phyloP scores from a whole-genome alignment of 2,888 invertebrate species.

The Latrodectus elegans region DNA sequence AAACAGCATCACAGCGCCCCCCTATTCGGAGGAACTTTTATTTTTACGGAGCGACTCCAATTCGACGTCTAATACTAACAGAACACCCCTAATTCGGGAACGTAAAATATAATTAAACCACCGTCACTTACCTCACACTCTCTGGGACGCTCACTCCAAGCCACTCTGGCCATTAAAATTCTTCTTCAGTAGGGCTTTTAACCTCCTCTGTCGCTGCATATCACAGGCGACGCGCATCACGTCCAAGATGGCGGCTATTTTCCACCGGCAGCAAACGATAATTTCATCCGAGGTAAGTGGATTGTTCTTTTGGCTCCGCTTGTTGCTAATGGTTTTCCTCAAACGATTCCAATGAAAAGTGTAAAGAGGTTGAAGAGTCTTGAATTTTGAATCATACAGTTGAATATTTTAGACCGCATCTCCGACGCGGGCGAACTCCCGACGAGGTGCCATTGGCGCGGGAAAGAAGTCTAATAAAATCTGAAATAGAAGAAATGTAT shows the following conservation, averaged over 20 bases:
- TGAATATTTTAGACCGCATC: too few species aligned
- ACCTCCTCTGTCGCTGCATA: slow-evolving; percentile 21
- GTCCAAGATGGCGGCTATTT: slow-evolving; percentile 53
- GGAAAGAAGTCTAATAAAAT: too few species aligned
- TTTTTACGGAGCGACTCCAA: slow-evolving; percentile 54
- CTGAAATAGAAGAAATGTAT: too few species aligned
- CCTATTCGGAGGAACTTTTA: slow-evolving; percentile 35
- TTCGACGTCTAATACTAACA: slow-evolving; percentile 47
- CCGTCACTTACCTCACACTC: slow-evolving; percentile 52
- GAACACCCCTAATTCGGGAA: slow-evolving; percentile 56
- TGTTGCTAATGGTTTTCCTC: background rate
- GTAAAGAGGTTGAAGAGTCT: too few species aligned
- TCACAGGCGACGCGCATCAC: slow-evolving; percentile 13
- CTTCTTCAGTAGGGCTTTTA: slow-evolving; percentile 10
- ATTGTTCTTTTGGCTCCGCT: background rate
- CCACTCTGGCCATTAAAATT: slow-evolving; percentile 9
- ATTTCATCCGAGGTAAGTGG: background rate
- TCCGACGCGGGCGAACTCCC: too few species aligned
- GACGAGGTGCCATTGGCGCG: too few species aligned
- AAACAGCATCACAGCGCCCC: slow-evolving; percentile 49
- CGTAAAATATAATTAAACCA: slow-evolving; percentile 65
- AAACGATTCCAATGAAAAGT: too few species aligned
- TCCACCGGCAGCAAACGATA: background rate
- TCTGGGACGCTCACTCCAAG: background rate
- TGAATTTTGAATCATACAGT: too few species aligned